Conservation (phyloP, 2,113 vertebrate genomes). For the Toxotes chatareus region DNA sequence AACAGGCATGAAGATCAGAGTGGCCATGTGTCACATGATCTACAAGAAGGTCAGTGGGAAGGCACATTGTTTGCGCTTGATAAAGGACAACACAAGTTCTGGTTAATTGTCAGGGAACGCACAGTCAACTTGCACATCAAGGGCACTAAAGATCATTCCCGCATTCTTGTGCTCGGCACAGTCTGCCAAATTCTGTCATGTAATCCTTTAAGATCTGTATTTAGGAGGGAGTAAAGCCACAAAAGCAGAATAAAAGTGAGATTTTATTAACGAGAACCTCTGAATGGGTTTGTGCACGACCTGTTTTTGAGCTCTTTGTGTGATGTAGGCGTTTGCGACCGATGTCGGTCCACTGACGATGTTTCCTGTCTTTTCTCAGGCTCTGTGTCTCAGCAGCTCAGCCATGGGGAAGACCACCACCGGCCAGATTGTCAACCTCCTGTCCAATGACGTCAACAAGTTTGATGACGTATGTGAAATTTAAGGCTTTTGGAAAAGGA, state of each 20-base stretch:
- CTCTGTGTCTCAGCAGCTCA: slow-evolving; percentile 89
- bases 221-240: not conserved
- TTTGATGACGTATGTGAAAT: slow-evolving; percentile 91
- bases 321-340: not conserved
- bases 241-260: not conserved
- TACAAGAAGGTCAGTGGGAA: slow-evolving; percentile 89
- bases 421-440: slow-evolving; percentile 96
- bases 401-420: slow-evolving; percentile 95
- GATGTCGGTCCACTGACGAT: not conserved
- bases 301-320: not conserved
- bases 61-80: not conserved
- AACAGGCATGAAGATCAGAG: slow-evolving; percentile 90
- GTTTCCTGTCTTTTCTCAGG: slow-evolving; percentile 75
- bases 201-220: not conserved
- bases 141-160: not conserved
- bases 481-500: not conserved
- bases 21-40: slow-evolving; percentile 97
- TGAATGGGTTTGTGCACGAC: not conserved
- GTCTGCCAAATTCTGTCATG: not conserved
- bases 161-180: not conserved
- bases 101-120: not conserved
- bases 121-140: not conserved
- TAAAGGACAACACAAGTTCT: not conserved
- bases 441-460: slow-evolving; percentile 97
- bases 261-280: not conserved